Percentiles rank a stretch among this genome's conserved stretches.
These are phyloP conservation scores for Leptoclinus maculatus DNA, from an alignment of 2,797 vertebrate genomes.

Conservation along the genomic window DNA sequence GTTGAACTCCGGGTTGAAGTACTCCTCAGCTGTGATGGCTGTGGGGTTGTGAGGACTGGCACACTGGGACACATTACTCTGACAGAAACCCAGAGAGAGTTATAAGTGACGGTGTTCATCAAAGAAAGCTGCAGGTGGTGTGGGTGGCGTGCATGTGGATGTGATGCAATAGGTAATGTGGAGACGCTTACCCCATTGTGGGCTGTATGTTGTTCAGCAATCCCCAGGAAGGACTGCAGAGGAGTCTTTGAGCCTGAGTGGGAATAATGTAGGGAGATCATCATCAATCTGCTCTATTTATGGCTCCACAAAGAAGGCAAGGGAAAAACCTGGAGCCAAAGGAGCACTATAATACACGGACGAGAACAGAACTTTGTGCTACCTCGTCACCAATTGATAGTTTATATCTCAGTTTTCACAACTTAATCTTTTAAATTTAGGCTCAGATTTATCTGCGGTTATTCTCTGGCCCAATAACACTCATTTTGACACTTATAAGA, in stretches of 20 bases:
- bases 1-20: constrained; percentile 93
- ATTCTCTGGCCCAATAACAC: neutral
- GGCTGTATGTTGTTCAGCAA: constrained; percentile 94
- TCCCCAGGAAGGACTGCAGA: constrained; percentile 96
- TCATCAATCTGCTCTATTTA: neutral
- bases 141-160: neutral
- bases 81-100: constrained; percentile 28
- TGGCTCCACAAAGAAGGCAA: neutral
- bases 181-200: constrained; percentile 89
- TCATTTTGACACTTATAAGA: neutral
- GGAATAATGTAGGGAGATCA: constrained; percentile 16
- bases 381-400: neutral
- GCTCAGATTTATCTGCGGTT: neutral
- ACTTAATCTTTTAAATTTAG: neutral
- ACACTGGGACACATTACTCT: constrained; percentile 92
- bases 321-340: neutral
- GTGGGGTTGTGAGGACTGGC: constrained; percentile 96
- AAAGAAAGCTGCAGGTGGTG: constrained; percentile 22
- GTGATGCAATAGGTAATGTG: neutral
- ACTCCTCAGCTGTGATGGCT: constrained; percentile 94
- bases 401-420: neutral
- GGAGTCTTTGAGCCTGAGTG: constrained; percentile 91
- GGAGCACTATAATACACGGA: neutral
- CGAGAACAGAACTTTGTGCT: neutral
- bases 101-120: constrained; percentile 4